Conservation (phyloP, 2,113 vertebrate genomes). For the Tachysurus fulvidraco region DNA sequence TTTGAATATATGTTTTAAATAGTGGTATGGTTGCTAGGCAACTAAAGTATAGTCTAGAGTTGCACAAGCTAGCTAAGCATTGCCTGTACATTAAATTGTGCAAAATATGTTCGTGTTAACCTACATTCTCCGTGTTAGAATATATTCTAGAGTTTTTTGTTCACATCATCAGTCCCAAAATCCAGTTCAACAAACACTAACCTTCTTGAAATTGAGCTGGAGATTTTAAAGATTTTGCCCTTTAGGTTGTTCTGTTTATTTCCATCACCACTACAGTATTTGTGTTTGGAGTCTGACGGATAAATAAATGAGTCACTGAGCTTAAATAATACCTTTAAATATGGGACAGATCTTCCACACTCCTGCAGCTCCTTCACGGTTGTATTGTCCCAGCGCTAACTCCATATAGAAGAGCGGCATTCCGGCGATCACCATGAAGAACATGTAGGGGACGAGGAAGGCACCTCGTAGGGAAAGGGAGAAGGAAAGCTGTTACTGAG, state of each 20-base stretch:
- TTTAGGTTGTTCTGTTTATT: background rate
- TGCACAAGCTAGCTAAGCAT: background rate
- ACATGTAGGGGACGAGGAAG: constrained; percentile 86
- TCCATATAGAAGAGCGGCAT: constrained; percentile 95
- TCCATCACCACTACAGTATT: background rate
- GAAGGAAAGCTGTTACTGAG: background rate
- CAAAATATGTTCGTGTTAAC: background rate
- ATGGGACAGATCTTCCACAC: constrained; percentile 92
- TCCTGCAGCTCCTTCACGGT: constrained; percentile 84
- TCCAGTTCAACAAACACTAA: background rate
- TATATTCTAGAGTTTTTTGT: background rate
- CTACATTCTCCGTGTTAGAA: background rate
- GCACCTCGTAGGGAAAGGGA: constrained; percentile 73
- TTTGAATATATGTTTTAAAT: background rate
- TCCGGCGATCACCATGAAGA: constrained; percentile 89
- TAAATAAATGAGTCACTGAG: background rate
- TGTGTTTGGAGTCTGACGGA: no score
- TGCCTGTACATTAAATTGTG: background rate
- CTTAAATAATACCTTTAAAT: constrained; percentile 79
- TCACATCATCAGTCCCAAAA: background rate
- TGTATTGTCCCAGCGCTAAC: constrained; percentile 86
- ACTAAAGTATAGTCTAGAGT: background rate
- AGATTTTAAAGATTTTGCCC: background rate
- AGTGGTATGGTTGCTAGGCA: background rate
- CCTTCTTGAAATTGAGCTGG: background rate